These are phyloP conservation scores for Gymnogyps californianus DNA, from an alignment of 2,113 vertebrate genomes.

Conservation along the genomic window DNA sequence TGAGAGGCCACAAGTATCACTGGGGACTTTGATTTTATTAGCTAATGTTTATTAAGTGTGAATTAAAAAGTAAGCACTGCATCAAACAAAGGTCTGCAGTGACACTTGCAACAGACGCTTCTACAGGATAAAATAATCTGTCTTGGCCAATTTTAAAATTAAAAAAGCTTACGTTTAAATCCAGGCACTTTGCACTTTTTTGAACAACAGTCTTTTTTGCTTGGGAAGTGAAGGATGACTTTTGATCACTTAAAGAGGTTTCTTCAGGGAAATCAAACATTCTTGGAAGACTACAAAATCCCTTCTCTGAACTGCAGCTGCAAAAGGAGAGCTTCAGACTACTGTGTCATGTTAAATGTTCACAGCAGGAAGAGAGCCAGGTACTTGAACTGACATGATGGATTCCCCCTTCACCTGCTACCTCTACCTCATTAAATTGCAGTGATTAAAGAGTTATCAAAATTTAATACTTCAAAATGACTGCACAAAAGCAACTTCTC, in stretches of 20 bases:
- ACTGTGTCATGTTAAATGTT: background rate
- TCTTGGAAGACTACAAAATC: background rate
- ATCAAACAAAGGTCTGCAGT: background rate
- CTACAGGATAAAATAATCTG: background rate
- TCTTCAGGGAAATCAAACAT: conserved; percentile 30
- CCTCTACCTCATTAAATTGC: conserved; percentile 57
- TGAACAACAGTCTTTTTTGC: background rate
- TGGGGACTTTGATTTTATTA: background rate
- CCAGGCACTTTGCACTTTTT: background rate
- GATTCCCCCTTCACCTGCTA: conserved; percentile 57
- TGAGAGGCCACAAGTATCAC: background rate
- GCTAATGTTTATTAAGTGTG: background rate
- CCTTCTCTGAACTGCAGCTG: background rate
- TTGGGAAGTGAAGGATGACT: background rate
- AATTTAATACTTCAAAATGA: conserved; percentile 58
- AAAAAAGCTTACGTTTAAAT: background rate
- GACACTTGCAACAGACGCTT: background rate
- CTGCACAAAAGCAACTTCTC: conserved; percentile 35
- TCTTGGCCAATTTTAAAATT: background rate
- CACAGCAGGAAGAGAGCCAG: conserved; percentile 29
- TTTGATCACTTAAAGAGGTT: background rate
- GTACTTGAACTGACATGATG: conserved; percentile 32
- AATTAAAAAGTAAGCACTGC: background rate
- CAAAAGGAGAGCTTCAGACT: background rate
- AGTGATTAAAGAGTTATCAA: conserved; percentile 70